These are phyloP conservation scores for Pristiophorus japonicus DNA, from an alignment of 2,113 vertebrate species.

Conservation along the genomic window DNA sequence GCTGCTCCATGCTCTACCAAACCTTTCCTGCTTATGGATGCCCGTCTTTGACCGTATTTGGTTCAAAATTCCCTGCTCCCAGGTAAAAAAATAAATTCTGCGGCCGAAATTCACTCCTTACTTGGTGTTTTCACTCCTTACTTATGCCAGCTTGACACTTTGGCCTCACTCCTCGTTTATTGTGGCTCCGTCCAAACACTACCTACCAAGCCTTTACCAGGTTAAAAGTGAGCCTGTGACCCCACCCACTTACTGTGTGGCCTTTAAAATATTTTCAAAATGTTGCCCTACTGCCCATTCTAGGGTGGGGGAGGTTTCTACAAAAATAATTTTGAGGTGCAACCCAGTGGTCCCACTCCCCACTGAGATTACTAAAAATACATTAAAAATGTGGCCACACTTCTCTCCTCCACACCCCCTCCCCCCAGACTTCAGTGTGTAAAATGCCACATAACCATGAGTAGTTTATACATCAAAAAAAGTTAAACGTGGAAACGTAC, in stretches of 20 bases:
- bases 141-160: background rate
- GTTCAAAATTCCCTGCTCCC: background rate
- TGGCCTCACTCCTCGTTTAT: background rate
- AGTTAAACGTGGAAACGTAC: background rate
- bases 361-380: background rate
- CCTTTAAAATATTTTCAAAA: background rate
- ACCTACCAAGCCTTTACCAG: background rate
- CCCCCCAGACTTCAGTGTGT: too few relatives aligned
- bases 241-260: background rate
- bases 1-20: background rate
- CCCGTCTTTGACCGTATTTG: too few relatives aligned
- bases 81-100: background rate
- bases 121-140: background rate
- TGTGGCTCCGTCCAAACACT: background rate
- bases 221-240: background rate
- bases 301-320: background rate
- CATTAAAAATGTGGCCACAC: background rate
- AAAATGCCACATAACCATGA: too few relatives aligned
- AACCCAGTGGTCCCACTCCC: background rate
- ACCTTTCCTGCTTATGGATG: background rate
- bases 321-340: background rate
- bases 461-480: background rate
- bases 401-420: too few relatives aligned
- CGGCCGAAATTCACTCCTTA: background rate
- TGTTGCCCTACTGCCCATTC: background rate